A percentile compares a stretch with the other conserved stretches of the same genome.
These are phyloP conservation scores for Chaetura pelagica DNA, from an alignment of 2,113 vertebrate genomes.

Conservation along the genomic window DNA sequence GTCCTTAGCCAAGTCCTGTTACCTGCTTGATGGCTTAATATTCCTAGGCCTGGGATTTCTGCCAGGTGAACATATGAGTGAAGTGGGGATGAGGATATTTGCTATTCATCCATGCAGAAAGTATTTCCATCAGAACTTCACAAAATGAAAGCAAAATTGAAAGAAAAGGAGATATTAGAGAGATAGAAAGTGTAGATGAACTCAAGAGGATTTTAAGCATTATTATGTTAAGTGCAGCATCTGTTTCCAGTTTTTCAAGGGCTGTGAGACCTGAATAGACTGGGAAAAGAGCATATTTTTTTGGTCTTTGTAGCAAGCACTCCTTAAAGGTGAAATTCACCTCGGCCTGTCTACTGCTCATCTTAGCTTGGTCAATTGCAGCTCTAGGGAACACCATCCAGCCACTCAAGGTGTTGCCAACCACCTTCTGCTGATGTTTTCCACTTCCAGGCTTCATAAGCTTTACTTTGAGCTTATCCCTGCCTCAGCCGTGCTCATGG, in stretches of 20 bases:
- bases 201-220: background rate
- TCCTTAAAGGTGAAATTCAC: background rate
- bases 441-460: background rate
- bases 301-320: background rate
- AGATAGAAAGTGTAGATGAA: background rate
- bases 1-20: conserved; percentile 9
- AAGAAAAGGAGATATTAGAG: background rate
- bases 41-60: conserved; percentile 27
- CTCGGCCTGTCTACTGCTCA: background rate
- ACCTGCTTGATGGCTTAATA: conserved; percentile 31
- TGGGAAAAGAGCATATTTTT: fast-evolving
- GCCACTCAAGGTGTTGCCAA: background rate
- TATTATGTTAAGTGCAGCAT: background rate
- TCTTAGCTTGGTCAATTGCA: background rate
- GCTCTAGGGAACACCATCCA: background rate
- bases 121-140: background rate
- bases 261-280: background rate
- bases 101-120: conserved; percentile 24
- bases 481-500: background rate
- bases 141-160: conserved; percentile 41
- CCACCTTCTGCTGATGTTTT: background rate
- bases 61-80: conserved; percentile 54
- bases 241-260: background rate
- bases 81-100: conserved; percentile 28
- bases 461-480: background rate